A percentile compares a stretch with the other conserved stretches of the same genome.
Conservation (phyloP, 2,888 invertebrate genomes). For the Melinopterus prodromus region DNA sequence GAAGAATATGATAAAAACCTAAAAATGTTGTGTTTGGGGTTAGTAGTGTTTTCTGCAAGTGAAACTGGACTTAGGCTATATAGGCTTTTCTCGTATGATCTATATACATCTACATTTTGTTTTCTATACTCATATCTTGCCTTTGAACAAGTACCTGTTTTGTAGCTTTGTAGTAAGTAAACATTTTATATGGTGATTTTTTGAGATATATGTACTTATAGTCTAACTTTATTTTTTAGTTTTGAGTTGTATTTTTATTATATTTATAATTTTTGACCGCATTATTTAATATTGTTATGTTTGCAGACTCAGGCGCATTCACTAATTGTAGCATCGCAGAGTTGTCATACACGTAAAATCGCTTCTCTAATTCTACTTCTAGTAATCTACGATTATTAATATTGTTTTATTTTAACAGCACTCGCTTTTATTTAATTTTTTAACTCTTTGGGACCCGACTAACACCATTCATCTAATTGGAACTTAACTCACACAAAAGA, state of each 20-base stretch:
- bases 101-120: slow-evolving; percentile 35
- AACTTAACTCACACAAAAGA: neutral
- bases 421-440: slow-evolving; percentile 24
- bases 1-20: slow-evolving; percentile 25
- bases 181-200: slow-evolving; percentile 38
- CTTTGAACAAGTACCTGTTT: slow-evolving; percentile 36
- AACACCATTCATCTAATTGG: neutral
- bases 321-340: slow-evolving; percentile 61
- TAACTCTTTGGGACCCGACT: neutral
- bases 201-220: slow-evolving; percentile 21
- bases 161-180: slow-evolving; percentile 45
- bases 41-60: slow-evolving; percentile 38
- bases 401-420: slow-evolving; percentile 48
- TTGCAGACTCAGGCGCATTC: slow-evolving; percentile 60
- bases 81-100: slow-evolving; percentile 38
- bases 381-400: slow-evolving; percentile 35
- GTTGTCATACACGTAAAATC: slow-evolving; percentile 58
- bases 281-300: slow-evolving; percentile 59
- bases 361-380: slow-evolving; percentile 51
- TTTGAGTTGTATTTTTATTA: slow-evolving; percentile 38
- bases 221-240: slow-evolving; percentile 32
- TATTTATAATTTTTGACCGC: slow-evolving; percentile 49
- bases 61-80: slow-evolving; percentile 35
- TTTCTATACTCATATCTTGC: slow-evolving; percentile 31
- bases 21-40: slow-evolving; percentile 28